phyloP scores from a whole-genome alignment of 2,888 invertebrate genomes.

The Theodoxus fluviatilis region DNA sequence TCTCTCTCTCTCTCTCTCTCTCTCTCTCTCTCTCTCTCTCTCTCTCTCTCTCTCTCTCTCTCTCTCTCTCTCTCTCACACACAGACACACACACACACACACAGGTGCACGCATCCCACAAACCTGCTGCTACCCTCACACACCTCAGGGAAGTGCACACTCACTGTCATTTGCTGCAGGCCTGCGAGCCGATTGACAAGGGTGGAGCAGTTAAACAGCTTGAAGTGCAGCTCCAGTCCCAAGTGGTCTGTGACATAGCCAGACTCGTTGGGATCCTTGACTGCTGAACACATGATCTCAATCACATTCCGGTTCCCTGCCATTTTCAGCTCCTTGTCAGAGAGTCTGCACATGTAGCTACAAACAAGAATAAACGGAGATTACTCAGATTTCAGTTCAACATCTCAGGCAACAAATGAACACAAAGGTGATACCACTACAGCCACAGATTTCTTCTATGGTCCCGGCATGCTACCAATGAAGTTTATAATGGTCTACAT shows the following conservation, averaged over 20 bases:
- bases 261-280: slow-evolving; percentile 78
- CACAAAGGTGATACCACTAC: too few species aligned
- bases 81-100: too few species aligned
- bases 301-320: slow-evolving; percentile 92
- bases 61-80: too few species aligned
- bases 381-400: slow-evolving; percentile 10
- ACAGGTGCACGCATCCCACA: too few species aligned
- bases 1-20: too few species aligned
- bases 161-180: slow-evolving; percentile 89
- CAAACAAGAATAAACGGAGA: neutral
- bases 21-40: too few species aligned
- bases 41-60: too few species aligned
- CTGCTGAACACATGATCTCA: slow-evolving; percentile 94
- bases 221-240: slow-evolving; percentile 90
- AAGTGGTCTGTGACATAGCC: slow-evolving; percentile 81
- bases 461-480: neutral
- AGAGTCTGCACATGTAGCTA: slow-evolving; percentile 87
- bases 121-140: too few species aligned
- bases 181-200: slow-evolving; percentile 92
- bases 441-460: too few species aligned
- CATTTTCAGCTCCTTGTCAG: slow-evolving; percentile 87
- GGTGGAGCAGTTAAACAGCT: slow-evolving; percentile 93
- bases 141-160: too few species aligned
- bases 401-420: neutral
- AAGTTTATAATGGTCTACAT: neutral